Conservation (phyloP, 2,113 vertebrate genomes). For the Lates calcarifer region DNA sequence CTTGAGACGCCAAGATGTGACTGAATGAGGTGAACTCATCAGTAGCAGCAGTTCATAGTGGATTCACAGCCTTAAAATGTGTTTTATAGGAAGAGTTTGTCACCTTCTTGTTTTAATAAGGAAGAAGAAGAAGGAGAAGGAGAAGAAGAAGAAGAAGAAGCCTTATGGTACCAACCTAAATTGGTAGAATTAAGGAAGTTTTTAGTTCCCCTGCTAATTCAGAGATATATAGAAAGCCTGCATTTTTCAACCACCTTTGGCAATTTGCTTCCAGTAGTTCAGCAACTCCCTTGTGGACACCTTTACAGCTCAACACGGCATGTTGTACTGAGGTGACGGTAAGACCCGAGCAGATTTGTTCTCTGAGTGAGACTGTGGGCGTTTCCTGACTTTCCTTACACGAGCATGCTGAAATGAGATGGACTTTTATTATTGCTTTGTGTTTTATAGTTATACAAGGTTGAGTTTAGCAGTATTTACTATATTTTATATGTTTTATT, state of each 20-base stretch:
- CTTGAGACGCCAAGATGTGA: not conserved
- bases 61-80: constrained; percentile 21
- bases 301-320: constrained; percentile 29
- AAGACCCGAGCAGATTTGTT: constrained; percentile 55
- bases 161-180: constrained; percentile 81
- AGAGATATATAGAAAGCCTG: constrained; percentile 82
- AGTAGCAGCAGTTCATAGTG: not conserved
- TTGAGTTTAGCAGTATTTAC: constrained; percentile 16
- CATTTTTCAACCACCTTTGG: constrained; percentile 80
- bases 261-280: constrained; percentile 74
- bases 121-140: constrained; percentile 73
- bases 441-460: not conserved
- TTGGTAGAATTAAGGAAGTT: constrained; percentile 86
- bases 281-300: constrained; percentile 59
- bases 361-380: constrained; percentile 54
- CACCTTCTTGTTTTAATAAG: constrained; percentile 82
- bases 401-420: not conserved
- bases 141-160: constrained; percentile 79
- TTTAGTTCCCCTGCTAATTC: constrained; percentile 86
- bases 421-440: constrained; percentile 19
- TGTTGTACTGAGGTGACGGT: constrained; percentile 51
- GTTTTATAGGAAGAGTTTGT: constrained; percentile 67
- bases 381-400: constrained; percentile 65
- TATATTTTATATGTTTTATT: not conserved
- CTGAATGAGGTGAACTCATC: constrained; percentile 1